Conservation (phyloP, 2,797 vertebrate genomes). For the Ctenosaura bakeri region DNA sequence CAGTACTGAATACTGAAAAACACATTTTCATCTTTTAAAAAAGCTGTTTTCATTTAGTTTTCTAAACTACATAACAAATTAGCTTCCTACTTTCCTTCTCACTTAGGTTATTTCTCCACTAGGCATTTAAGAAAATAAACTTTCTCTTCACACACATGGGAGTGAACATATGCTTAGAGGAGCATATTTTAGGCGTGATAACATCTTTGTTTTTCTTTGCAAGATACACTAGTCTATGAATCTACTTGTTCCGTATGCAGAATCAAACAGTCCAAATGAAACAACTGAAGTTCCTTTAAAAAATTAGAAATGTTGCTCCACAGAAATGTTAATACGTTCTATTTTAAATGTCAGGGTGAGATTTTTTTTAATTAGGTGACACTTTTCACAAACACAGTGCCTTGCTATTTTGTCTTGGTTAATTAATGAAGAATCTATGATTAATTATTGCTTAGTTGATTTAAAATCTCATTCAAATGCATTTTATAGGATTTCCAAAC, state of each 20-base stretch:
- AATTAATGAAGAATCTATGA: slow-evolving; percentile 40
- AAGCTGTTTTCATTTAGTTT: neutral
- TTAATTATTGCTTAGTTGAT: slow-evolving; percentile 8
- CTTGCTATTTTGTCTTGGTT: slow-evolving; percentile 33
- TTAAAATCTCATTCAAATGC: slow-evolving; percentile 38
- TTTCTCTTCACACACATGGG: neutral
- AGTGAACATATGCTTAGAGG: neutral
- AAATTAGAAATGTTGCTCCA: neutral
- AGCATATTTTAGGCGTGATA: neutral
- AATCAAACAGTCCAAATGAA: neutral
- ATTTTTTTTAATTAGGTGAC: slow-evolving; percentile 15
- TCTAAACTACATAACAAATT: neutral
- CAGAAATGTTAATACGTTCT: slow-evolving; percentile 33
- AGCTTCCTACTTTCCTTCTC: neutral
- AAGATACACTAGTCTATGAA: neutral
- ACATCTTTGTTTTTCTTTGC: neutral
- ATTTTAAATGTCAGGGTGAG: slow-evolving; percentile 22
- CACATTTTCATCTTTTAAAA: neutral
- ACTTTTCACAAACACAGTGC: slow-evolving; percentile 35
- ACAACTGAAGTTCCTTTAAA: slow-evolving; percentile 16
- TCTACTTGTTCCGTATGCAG: neutral
- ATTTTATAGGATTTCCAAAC: neutral
- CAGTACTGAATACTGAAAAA: neutral
- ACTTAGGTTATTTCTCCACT: neutral
- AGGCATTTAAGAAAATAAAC: neutral